Percentiles rank a stretch among this genome's conserved stretches.
These are phyloP conservation scores for Drosophila helvetica DNA, from an alignment of 2,888 invertebrate genomes.

Conservation along the genomic window DNA sequence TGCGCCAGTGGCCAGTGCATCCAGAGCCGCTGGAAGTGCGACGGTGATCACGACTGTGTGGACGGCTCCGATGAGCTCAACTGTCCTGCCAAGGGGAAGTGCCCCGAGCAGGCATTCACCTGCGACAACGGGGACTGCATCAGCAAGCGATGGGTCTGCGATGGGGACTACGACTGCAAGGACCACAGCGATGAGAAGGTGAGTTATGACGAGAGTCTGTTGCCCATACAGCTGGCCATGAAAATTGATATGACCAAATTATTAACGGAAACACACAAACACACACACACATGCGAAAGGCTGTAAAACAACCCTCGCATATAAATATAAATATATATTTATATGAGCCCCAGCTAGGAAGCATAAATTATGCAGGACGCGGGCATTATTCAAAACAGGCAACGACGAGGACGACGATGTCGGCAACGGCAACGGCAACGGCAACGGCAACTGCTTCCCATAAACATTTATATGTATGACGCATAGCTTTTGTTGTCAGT, in stretches of 20 bases:
- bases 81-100: slow-evolving; percentile 90
- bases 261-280: slow-evolving; percentile 9
- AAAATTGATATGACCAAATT: slow-evolving; percentile 32
- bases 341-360: slow-evolving; percentile 42
- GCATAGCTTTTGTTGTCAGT: slow-evolving; percentile 64
- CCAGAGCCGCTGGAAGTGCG: slow-evolving; percentile 93
- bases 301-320: slow-evolving; percentile 38
- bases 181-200: slow-evolving; percentile 93
- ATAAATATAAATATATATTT: slow-evolving; percentile 46
- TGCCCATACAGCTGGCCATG: slow-evolving; percentile 12
- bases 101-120: slow-evolving; percentile 89
- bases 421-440: slow-evolving; percentile 37
- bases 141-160: slow-evolving; percentile 92
- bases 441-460: slow-evolving; percentile 42
- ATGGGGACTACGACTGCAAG: slow-evolving; percentile 93
- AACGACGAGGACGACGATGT: slow-evolving; percentile 40
- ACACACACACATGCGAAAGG: neutral
- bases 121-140: slow-evolving; percentile 92
- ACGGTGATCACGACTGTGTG: slow-evolving; percentile 93
- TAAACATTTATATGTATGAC: slow-evolving; percentile 68
- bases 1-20: slow-evolving; percentile 95
- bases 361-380: slow-evolving; percentile 71
- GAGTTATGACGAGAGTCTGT: slow-evolving; percentile 64
- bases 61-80: slow-evolving; percentile 92
- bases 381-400: slow-evolving; percentile 69